phyloP scores from a whole-genome alignment of 1,140 invertebrate species.

The Onthophagus taurus region DNA sequence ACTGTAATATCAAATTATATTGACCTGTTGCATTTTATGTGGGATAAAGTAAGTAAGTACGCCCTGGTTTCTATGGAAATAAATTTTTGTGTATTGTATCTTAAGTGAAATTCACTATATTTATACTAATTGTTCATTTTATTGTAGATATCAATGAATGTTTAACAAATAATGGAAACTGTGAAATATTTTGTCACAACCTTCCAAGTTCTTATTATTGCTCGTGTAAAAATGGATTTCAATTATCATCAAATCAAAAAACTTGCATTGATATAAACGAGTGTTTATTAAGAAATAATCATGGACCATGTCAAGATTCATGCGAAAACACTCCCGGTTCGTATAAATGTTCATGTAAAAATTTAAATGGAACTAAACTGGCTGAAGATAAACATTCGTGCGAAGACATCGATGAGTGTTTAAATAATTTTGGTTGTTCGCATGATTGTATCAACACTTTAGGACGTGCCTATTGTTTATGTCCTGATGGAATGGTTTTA shows the following conservation, averaged over 20 bases:
- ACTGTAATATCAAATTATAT: no score
- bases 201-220: conserved; percentile 61
- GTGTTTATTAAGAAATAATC: conserved; percentile 59
- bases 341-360: conserved; percentile 22
- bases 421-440: conserved; percentile 19
- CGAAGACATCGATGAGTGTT: conserved; percentile 28
- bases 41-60: no score
- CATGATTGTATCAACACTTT: conserved; percentile 22
- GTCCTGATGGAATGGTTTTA: conserved; percentile 24
- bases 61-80: no score
- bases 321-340: conserved; percentile 49
- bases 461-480: conserved; percentile 21
- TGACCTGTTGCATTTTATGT: no score
- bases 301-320: conserved; percentile 55
- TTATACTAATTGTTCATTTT: not conserved
- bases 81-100: no score
- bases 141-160: conserved; percentile 63
- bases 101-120: no score
- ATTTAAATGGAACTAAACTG: conserved; percentile 42
- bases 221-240: conserved; percentile 65
- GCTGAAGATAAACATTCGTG: conserved; percentile 41
- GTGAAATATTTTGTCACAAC: conserved; percentile 55
- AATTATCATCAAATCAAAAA: conserved; percentile 44
- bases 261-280: conserved; percentile 67
- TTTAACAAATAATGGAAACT: conserved; percentile 41